phyloP scores from a whole-genome alignment of 1,140 invertebrate genomes.

The Olivierus martensii region DNA sequence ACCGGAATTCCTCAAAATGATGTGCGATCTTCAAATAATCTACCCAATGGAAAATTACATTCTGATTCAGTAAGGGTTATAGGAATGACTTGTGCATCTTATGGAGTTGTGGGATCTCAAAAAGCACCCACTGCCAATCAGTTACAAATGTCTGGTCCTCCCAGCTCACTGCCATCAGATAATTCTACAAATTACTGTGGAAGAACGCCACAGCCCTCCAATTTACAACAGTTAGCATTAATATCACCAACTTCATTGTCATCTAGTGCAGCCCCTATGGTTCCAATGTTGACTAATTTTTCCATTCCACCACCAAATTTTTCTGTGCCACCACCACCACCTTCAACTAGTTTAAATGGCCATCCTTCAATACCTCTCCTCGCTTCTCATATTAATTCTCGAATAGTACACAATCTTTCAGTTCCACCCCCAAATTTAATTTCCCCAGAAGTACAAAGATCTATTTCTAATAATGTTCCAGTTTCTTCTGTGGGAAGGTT shows the following conservation, averaged over 20 bases:
- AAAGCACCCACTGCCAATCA: conserved; percentile 11
- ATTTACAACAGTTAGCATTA: not conserved
- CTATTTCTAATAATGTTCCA: no score
- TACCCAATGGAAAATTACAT: no score
- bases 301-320: conserved; percentile 16
- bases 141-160: conserved; percentile 19
- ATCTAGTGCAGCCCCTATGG: conserved; percentile 6
- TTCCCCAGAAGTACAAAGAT: not conserved
- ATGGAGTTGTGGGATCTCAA: not conserved
- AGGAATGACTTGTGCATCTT: no score
- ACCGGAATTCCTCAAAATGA: no score
- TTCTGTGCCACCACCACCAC: conserved; percentile 15
- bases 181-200: conserved; percentile 6
- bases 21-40: no score
- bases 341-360: conserved; percentile 5
- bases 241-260: conserved; percentile 6
- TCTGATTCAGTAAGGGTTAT: no score
- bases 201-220: conserved; percentile 3
- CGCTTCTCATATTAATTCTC: conserved; percentile 9
- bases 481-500: no score
- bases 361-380: conserved; percentile 4
- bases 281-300: conserved; percentile 13
- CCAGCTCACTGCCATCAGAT: conserved; percentile 10
- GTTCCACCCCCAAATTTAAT: conserved; percentile 18
- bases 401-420: conserved; percentile 16